Evolutionary conservation across 2,797 vertebrate genomes (phyloP), one percentile per base, ranked within the genome.

Genomic region (Malurus leucopterus): DNA sequence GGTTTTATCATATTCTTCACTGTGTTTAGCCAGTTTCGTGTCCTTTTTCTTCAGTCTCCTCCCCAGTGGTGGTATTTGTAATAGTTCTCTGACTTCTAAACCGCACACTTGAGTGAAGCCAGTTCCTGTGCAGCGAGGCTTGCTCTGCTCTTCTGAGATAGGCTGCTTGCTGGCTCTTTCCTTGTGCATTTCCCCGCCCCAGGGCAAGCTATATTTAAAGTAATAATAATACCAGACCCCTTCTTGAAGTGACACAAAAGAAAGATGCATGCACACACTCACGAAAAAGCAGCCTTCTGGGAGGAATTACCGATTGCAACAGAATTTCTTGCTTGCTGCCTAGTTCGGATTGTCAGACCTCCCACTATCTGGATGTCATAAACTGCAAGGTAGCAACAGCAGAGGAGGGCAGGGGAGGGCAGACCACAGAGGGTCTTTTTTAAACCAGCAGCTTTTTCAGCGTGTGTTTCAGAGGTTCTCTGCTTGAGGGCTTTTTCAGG

Each of bases 341-440:
- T 95, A 44, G 15, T 79, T 96, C 81, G 47, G 86, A 84, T 93
- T 90, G 74, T 92, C 94, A 96, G 96, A 96, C 94, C 96, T 96
- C 96, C 96, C 94, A 96, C 95, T 93, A 38, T 89, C 90, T 70
- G 86, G 83, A 92, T 96, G 95, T 96, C 96, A 97, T 38, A 95
- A 95, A 92, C 93, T 91, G 94, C 93, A 90, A 97, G 97, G 96
- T 95, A 94, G 96, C 73, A 74, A 84, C 93, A 54, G 94, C 90
- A 92, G 84, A 70, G 89, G 74, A 95, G 93, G 90, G 90, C 84
- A 94, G 93, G 88, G 91, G 86, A 95, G 93, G 90, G 91, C 85
- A 94, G 92, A 92, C 61, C 87, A 38, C 72, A 91, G 43, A 69
- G 77, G 62, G 69, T 79, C 38, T 53, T 81, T 71, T 59, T 61